phyloP scores from a whole-genome alignment of 2,797 vertebrate species.

The Protosalanx chinensis region DNA sequence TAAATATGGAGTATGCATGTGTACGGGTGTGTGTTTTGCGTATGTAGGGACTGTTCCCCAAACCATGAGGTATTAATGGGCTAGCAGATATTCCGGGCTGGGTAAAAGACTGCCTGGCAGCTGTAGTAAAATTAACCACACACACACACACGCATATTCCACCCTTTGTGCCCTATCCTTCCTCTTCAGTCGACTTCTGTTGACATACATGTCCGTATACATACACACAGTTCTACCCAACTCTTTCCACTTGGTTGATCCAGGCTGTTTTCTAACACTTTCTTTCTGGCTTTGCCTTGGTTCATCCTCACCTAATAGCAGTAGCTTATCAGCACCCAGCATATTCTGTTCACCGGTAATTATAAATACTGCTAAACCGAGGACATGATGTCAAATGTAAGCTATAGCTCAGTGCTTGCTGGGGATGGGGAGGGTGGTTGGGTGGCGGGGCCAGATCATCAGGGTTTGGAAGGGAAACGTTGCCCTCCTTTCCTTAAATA shows the following conservation, averaged over 20 bases:
- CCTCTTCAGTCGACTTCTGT: background rate
- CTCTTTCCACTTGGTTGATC: background rate
- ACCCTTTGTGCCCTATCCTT: background rate
- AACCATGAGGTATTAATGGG: conserved; percentile 64
- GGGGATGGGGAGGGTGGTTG: background rate
- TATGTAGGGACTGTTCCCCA: conserved; percentile 32
- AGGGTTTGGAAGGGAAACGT: conserved; percentile 40
- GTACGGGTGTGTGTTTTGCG: conserved; percentile 6
- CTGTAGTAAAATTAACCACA: conserved; percentile 54
- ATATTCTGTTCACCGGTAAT: background rate
- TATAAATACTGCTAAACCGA: background rate
- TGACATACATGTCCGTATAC: background rate
- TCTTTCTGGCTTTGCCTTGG: background rate
- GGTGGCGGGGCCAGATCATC: background rate
- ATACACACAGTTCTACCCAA: background rate
- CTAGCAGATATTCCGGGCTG: conserved; percentile 62
- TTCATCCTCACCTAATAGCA: background rate
- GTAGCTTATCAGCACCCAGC: background rate
- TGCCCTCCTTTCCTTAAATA: conserved; percentile 62
- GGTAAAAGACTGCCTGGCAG: conserved; percentile 55
- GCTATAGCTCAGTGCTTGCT: background rate
- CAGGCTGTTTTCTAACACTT: background rate
- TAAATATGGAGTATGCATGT: background rate
- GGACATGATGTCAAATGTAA: background rate
- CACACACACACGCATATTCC: background rate